These are phyloP conservation scores for Garra rufa DNA, from an alignment of 2,113 vertebrate species.

Conservation along the genomic window DNA sequence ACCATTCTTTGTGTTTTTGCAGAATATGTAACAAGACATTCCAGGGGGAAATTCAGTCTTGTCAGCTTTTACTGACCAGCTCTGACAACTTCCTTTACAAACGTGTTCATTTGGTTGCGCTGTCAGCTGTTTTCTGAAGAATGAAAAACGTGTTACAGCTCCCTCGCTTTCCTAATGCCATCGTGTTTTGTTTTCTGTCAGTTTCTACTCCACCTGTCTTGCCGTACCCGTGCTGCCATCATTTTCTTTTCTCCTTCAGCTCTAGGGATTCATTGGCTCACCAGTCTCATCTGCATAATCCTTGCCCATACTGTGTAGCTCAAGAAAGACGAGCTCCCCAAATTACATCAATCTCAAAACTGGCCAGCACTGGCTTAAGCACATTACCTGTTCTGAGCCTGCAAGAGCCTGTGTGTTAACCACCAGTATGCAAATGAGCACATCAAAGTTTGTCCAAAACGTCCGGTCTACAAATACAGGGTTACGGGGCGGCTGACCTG, in stretches of 20 bases:
- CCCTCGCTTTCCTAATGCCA: neutral
- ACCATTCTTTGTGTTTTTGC: neutral
- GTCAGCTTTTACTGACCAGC: conserved; percentile 20
- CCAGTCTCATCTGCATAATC: conserved; percentile 53
- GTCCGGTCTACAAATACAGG: neutral
- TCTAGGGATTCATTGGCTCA: conserved; percentile 44
- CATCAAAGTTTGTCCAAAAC: conserved; percentile 1
- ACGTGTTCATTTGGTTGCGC: neutral
- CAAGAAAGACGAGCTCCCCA: conserved; percentile 46
- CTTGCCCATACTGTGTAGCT: conserved; percentile 36
- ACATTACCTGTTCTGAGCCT: conserved; percentile 26
- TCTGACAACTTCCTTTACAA: neutral
- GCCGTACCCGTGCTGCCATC: neutral
- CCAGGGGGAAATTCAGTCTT: neutral
- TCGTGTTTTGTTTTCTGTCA: conserved; percentile 2
- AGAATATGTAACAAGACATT: neutral
- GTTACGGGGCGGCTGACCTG: neutral
- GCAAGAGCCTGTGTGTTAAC: conserved; percentile 1
- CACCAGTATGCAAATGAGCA: conserved; percentile 27
- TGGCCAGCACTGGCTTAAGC: conserved; percentile 12
- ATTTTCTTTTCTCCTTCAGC: conserved; percentile 41
- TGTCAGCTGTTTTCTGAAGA: conserved; percentile 9
- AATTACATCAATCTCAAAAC: conserved; percentile 21
- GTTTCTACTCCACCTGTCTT: conserved; percentile 35
- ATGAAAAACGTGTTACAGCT: conserved; percentile 5